Conservation (phyloP, 2,113 vertebrate species). For the Cathartes aura region DNA sequence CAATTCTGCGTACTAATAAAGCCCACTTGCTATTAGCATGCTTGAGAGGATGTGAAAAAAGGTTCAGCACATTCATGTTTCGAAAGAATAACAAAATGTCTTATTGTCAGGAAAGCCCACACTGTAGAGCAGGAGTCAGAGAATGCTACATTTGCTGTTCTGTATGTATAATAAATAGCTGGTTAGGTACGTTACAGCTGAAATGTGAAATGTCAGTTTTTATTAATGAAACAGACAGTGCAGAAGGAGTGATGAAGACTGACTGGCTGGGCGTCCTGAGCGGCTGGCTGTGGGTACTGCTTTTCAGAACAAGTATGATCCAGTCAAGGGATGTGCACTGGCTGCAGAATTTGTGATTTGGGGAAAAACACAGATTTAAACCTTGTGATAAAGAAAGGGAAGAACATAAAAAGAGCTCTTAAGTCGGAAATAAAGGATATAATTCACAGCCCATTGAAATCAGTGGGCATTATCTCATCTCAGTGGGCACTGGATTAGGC, state of each 20-base stretch:
- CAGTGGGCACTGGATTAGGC: constrained; percentile 44
- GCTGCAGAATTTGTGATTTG: neutral
- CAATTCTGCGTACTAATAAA: constrained; percentile 69
- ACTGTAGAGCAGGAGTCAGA: constrained; percentile 20
- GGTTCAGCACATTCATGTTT: constrained; percentile 65
- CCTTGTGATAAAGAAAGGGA: neutral
- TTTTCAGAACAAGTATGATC: constrained; percentile 15
- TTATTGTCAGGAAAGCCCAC: constrained; percentile 25
- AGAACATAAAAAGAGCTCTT: constrained; percentile 14
- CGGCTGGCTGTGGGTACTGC: neutral
- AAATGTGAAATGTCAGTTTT: constrained; percentile 65
- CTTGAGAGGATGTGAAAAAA: constrained; percentile 69
- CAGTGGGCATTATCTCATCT: constrained; percentile 46
- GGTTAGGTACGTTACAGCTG: constrained; percentile 38
- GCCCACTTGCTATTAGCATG: constrained; percentile 60
- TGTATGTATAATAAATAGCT: constrained; percentile 25
- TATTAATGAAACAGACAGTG: constrained; percentile 55
- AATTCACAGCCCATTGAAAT: constrained; percentile 32
- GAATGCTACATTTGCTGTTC: constrained; percentile 25
- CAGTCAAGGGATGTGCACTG: neutral
- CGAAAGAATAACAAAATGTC: constrained; percentile 73
- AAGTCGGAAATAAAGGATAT: constrained; percentile 11
- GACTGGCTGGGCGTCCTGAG: neutral
- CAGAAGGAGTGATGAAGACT: constrained; percentile 7
- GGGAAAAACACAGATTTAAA: neutral